Percentiles rank a stretch among this genome's conserved stretches.
Evolutionary conservation across 2,888 invertebrate species (phyloP).

Genomic region (Leptura quadrifasciata): DNA sequence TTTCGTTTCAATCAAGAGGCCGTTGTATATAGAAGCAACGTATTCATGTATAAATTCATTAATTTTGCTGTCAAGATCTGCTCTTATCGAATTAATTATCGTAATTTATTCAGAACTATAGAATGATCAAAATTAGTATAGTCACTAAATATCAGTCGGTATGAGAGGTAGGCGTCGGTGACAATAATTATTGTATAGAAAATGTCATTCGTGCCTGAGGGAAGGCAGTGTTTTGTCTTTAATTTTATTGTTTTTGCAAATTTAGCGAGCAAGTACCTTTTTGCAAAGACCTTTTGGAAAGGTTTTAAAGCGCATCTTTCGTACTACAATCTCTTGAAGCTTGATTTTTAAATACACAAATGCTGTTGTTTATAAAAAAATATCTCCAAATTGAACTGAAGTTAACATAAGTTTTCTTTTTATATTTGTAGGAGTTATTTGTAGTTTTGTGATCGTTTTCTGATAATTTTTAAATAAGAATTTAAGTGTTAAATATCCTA

Average conservation of each 20-base stretch:
- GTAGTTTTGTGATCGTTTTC: too few species aligned
- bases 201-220: not conserved
- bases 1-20: not conserved
- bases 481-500: too few species aligned
- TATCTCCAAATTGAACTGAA: too few species aligned
- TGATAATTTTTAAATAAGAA: too few species aligned
- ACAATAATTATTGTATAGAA: conserved; percentile 36
- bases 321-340: too few species aligned
- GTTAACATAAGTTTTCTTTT: too few species aligned
- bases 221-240: conserved; percentile 27
- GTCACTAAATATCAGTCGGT: conserved; percentile 9
- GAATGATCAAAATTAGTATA: conserved; percentile 28
- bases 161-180: conserved; percentile 6
- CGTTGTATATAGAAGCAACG: conserved; percentile 20
- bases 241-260: conserved; percentile 26
- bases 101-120: conserved; percentile 36
- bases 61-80: conserved; percentile 38
- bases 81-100: conserved; percentile 37
- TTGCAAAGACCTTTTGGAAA: conserved; percentile 14
- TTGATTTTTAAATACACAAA: too few species aligned
- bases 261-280: conserved; percentile 1
- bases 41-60: conserved; percentile 35
- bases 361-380: too few species aligned
- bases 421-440: too few species aligned
- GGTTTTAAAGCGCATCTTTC: not conserved